A percentile compares a stretch with the other conserved stretches of the same genome.
phyloP scores from a whole-genome alignment of 2,113 vertebrate species.

The Peromyscus maniculatus region DNA sequence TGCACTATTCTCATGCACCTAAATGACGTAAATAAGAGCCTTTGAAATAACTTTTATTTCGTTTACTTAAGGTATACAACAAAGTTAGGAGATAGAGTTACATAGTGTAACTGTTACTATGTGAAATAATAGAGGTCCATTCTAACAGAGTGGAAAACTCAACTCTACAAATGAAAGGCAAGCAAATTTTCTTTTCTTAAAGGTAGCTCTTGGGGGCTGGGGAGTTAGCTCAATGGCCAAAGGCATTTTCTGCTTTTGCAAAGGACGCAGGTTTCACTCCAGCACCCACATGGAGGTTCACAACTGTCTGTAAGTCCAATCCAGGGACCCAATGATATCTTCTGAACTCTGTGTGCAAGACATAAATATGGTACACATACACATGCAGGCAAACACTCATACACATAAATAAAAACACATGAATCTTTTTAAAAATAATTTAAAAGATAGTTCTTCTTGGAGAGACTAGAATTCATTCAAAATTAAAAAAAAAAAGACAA shows the following conservation, averaged over 20 bases:
- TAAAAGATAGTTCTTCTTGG: background rate
- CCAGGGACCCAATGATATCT: background rate
- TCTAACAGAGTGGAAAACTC: background rate
- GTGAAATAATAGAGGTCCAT: background rate
- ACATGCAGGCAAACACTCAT: background rate
- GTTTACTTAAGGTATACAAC: background rate
- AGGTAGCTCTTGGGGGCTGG: background rate
- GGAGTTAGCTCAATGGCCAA: background rate
- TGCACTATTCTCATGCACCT: background rate
- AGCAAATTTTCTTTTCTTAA: conserved; percentile 24
- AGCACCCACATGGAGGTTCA: background rate
- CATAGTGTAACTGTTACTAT: background rate
- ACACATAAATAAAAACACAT: background rate
- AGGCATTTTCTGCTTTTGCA: background rate
- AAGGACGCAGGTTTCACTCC: background rate
- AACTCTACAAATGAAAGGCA: conserved; percentile 16
- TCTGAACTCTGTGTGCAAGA: background rate
- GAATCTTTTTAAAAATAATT: background rate
- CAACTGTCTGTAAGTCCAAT: background rate
- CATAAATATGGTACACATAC: background rate
- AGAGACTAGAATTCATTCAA: background rate
- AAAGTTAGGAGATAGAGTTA: background rate
- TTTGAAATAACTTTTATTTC: background rate
- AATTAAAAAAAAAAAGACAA: background rate
- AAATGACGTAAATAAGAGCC: conserved; percentile 4